These are phyloP conservation scores for Meloidogyne exigua DNA, from an alignment of 1,140 invertebrate genomes.

Conservation along the genomic window DNA sequence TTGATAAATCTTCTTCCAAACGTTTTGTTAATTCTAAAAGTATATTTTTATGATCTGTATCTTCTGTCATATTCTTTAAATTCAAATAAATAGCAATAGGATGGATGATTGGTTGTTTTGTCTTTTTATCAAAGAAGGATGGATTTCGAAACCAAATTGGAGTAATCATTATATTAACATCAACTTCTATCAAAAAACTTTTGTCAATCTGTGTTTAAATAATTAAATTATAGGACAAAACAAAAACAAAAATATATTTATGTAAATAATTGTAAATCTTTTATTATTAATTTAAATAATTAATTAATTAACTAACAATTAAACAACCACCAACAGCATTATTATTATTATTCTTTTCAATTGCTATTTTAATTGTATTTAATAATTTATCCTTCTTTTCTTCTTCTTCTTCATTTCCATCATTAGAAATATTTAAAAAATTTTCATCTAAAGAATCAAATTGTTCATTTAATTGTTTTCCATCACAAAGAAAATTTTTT, in stretches of 20 bases:
- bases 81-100: conserved; percentile 30
- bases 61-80: conserved; percentile 6
- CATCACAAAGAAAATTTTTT: conserved; percentile 30
- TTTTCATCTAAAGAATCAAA: conserved; percentile 15
- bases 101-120: conserved; percentile 25
- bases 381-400: background rate
- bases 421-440: background rate
- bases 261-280: too few relatives aligned
- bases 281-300: too few relatives aligned
- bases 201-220: background rate
- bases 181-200: background rate
- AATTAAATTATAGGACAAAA: background rate
- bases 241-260: too few relatives aligned
- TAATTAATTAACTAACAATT: background rate
- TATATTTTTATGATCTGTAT: conserved; percentile 8
- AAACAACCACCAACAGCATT: conserved; percentile 22
- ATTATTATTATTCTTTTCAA: conserved; percentile 5
- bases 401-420: background rate
- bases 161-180: conserved; percentile 8
- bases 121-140: conserved; percentile 15
- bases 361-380: background rate
- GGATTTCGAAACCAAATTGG: conserved; percentile 33
- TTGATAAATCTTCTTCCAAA: background rate
- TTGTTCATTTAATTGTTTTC: conserved; percentile 26
- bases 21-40: conserved; percentile 1